Evolutionary conservation across 2,797 vertebrate genomes (phyloP).

Genomic region (Aulostomus chinensis): DNA sequence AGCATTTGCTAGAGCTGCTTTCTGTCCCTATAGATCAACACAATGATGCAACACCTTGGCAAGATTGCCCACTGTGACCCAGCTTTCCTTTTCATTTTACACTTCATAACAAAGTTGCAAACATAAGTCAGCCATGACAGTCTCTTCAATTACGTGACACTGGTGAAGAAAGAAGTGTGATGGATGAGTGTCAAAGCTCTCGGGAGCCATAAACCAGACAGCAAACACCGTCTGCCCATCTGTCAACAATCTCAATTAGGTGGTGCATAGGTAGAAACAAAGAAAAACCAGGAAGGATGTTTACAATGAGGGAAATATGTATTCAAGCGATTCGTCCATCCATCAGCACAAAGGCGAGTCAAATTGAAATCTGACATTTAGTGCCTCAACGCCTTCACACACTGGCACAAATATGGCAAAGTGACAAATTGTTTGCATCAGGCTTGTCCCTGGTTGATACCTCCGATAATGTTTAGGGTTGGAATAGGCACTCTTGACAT

Average conservation of each 20-base stretch:
- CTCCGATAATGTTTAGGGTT: slow-evolving; percentile 71
- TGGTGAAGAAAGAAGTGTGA: slow-evolving; percentile 57
- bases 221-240: slow-evolving; percentile 46
- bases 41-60: slow-evolving; percentile 36
- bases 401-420: slow-evolving; percentile 62
- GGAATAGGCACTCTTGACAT: slow-evolving; percentile 73
- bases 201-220: slow-evolving; percentile 36
- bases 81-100: slow-evolving; percentile 50
- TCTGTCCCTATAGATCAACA: slow-evolving; percentile 56
- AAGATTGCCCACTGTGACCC: slow-evolving; percentile 13
- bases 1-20: slow-evolving; percentile 34
- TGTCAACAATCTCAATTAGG: slow-evolving; percentile 69
- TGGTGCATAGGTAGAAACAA: slow-evolving; percentile 41
- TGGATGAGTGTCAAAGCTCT: slow-evolving; percentile 61
- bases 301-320: slow-evolving; percentile 53
- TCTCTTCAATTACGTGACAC: slow-evolving; percentile 67
- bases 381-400: slow-evolving; percentile 59
- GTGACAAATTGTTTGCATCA: slow-evolving; percentile 77
- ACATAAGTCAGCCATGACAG: slow-evolving; percentile 70
- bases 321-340: slow-evolving; percentile 70
- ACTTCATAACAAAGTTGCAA: slow-evolving; percentile 59
- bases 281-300: slow-evolving; percentile 45
- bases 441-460: slow-evolving; percentile 55
- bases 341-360: slow-evolving; percentile 62
- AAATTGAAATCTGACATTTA: slow-evolving; percentile 82